These are phyloP conservation scores for Trilocha varians DNA, from an alignment of 2,888 invertebrate genomes.

Conservation along the genomic window DNA sequence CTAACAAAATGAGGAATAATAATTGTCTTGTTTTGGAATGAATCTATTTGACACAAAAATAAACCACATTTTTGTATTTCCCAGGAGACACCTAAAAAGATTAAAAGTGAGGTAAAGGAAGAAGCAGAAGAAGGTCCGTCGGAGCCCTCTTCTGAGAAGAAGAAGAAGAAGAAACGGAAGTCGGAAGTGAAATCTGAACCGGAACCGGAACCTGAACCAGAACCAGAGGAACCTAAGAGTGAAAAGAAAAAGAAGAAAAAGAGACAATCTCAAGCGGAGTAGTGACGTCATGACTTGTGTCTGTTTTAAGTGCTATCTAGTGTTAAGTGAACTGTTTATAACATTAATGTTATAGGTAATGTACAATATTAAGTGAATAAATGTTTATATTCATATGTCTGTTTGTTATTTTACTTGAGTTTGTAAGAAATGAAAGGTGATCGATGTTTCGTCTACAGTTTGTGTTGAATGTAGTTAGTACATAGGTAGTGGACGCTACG, in stretches of 20 bases:
- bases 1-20: not conserved
- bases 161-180: constrained; percentile 70
- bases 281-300: not conserved
- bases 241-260: constrained; percentile 63
- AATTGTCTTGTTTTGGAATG: constrained; percentile 3
- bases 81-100: constrained; percentile 57
- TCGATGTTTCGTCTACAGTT: not conserved
- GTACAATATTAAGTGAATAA: too few relatives aligned
- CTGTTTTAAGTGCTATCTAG: not conserved
- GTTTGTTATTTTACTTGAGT: not conserved
- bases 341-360: not conserved
- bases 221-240: constrained; percentile 37
- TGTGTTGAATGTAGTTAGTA: not conserved
- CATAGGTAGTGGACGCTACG: not conserved
- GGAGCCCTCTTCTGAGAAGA: constrained; percentile 53
- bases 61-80: not conserved
- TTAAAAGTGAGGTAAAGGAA: constrained; percentile 23
- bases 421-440: not conserved
- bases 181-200: constrained; percentile 40
- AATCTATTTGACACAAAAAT: constrained; percentile 1
- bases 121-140: constrained; percentile 20
- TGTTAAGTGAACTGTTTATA: not conserved
- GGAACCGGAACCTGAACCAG: constrained; percentile 18
- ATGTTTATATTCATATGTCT: not conserved
- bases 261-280: constrained; percentile 38